Evolutionary conservation across 2,113 vertebrate species (phyloP).

Genomic region (Tyto alba): DNA sequence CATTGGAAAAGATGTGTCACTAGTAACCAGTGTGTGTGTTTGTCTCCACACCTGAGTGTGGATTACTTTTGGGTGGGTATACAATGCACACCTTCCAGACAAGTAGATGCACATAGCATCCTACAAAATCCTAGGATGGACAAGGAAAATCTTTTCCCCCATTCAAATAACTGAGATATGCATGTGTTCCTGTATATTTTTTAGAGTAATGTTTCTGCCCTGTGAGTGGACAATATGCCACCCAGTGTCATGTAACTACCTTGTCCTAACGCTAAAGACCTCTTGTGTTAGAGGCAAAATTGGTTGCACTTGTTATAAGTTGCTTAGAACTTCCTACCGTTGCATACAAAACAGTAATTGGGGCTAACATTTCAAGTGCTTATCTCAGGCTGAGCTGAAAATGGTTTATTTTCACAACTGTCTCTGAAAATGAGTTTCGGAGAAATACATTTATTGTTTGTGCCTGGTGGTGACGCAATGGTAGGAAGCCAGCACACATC

Average conservation of each 20-base stretch:
- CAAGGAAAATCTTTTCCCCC: neutral
- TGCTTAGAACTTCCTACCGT: neutral
- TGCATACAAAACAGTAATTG: neutral
- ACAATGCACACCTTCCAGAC: neutral
- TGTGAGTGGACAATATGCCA: neutral
- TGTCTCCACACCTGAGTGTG: neutral
- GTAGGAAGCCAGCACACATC: neutral
- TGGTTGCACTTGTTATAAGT: neutral
- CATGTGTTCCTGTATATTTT: neutral
- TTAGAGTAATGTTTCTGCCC: neutral
- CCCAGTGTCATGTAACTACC: neutral
- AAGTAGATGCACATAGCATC: fast-evolving
- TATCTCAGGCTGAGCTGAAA: neutral
- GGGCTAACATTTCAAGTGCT: neutral
- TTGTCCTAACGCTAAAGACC: neutral
- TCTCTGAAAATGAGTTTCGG: neutral
- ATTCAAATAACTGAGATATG: neutral
- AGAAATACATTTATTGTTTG: neutral
- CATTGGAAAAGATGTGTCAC: neutral
- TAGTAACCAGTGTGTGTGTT: neutral
- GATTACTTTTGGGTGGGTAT: neutral
- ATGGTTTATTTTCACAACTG: neutral
- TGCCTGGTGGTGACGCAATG: neutral
- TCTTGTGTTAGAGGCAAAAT: neutral
- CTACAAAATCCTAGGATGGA: neutral